These are phyloP conservation scores for Loxodonta africana DNA, from an alignment of 2,113 vertebrate genomes.

Conservation along the genomic window DNA sequence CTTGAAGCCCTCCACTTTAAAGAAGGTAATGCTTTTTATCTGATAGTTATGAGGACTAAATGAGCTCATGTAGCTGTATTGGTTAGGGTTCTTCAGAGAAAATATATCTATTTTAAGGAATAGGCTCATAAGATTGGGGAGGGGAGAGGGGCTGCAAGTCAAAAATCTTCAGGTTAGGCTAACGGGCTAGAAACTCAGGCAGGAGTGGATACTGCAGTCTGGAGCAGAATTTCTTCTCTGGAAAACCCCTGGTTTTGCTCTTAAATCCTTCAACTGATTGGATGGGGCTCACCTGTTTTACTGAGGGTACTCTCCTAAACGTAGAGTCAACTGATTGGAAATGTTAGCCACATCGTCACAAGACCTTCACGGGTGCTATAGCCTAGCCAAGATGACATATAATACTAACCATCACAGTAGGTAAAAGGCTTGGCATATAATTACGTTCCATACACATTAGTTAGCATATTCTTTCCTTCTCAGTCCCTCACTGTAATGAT, in stretches of 20 bases:
- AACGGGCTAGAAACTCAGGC: not conserved
- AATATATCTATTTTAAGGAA: not conserved
- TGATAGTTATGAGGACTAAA: conserved; percentile 30
- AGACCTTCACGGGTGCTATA: not conserved
- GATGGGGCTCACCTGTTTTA: not conserved
- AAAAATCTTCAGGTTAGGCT: not conserved
- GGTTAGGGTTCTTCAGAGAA: not conserved
- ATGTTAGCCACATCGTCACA: not conserved
- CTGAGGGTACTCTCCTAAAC: not conserved
- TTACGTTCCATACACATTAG: not conserved
- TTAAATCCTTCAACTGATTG: not conserved
- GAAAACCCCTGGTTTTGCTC: not conserved
- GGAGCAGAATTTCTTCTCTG: not conserved
- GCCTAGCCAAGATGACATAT: not conserved
- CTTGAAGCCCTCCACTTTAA: not conserved
- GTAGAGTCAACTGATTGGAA: not conserved
- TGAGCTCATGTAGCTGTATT: not conserved
- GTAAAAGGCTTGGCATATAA: not conserved
- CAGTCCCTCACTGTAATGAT: conserved; percentile 21
- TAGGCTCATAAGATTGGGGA: not conserved
- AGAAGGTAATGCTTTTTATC: not conserved
- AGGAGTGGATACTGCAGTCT: not conserved
- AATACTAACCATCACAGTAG: not conserved
- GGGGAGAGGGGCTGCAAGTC: not conserved
- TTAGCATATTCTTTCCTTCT: not conserved